Percentiles rank a stretch among this genome's conserved stretches.
These are phyloP conservation scores for Eulacestoma nigropectus DNA, from an alignment of 2,113 vertebrate genomes.

Conservation along the genomic window DNA sequence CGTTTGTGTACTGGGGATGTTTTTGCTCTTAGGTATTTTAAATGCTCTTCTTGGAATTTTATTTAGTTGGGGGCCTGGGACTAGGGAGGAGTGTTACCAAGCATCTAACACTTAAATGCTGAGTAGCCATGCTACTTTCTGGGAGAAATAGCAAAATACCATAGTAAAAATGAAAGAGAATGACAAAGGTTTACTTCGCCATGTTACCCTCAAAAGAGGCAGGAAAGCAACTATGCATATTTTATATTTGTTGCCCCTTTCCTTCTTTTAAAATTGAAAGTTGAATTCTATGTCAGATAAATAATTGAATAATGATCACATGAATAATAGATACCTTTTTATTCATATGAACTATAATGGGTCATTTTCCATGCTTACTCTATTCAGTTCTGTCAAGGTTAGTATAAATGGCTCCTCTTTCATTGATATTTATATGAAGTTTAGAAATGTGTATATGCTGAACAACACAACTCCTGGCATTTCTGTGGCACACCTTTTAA, in stretches of 20 bases:
- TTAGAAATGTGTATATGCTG: background rate
- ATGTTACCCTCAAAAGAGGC: background rate
- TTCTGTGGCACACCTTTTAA: background rate
- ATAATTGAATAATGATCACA: conserved; percentile 28
- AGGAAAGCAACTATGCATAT: background rate
- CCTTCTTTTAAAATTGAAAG: background rate
- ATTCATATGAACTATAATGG: background rate
- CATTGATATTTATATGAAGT: background rate
- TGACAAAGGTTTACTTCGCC: background rate
- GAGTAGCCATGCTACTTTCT: background rate
- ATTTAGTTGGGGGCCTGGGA: background rate
- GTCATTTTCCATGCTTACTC: background rate
- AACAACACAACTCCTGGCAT: background rate
- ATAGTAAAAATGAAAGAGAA: background rate
- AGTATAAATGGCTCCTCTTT: background rate
- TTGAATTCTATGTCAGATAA: conserved; percentile 12
- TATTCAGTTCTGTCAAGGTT: background rate
- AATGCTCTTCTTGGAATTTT: background rate
- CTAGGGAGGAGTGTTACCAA: background rate
- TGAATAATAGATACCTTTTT: conserved; percentile 5
- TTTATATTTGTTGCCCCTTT: background rate
- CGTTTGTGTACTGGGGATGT: background rate
- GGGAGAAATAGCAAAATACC: background rate
- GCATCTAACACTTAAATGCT: background rate
- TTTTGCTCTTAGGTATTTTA: background rate